Conservation (phyloP, 2,797 vertebrate species). For the Anguilla anguilla region DNA sequence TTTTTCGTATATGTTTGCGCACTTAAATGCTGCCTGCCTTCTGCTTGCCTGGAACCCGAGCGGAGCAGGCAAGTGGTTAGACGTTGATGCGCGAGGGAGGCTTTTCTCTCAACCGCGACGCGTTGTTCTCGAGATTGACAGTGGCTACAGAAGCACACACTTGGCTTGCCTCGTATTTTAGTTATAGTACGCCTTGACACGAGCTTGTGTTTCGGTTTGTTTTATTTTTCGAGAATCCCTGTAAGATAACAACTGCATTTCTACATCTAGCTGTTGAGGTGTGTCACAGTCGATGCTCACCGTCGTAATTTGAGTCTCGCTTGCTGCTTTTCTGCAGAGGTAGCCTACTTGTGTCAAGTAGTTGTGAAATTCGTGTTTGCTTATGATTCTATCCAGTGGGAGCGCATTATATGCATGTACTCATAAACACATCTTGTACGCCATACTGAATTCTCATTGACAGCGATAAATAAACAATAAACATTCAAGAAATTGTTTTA, state of each 20-base stretch:
- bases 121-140: background rate
- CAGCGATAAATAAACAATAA: too few species aligned
- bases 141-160: conserved; percentile 7
- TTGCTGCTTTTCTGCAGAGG: background rate
- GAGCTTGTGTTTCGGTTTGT: background rate
- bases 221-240: background rate
- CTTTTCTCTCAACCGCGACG: background rate
- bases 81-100: background rate
- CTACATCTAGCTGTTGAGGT: background rate
- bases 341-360: conserved; percentile 12
- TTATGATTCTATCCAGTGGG: background rate
- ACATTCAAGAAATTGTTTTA: background rate
- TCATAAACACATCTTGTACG: background rate
- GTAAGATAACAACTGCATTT: conserved; percentile 6
- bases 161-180: background rate
- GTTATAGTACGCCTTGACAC: conserved; percentile 1
- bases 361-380: background rate
- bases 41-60: conserved; percentile 5
- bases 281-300: background rate
- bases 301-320: background rate
- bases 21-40: conserved; percentile 33
- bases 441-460: background rate
- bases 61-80: background rate
- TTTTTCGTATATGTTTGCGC: conserved; percentile 41
- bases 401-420: background rate